These are phyloP conservation scores for Druon quercuslanigerum DNA, from an alignment of 1,140 invertebrate species.

Conservation along the genomic window DNA sequence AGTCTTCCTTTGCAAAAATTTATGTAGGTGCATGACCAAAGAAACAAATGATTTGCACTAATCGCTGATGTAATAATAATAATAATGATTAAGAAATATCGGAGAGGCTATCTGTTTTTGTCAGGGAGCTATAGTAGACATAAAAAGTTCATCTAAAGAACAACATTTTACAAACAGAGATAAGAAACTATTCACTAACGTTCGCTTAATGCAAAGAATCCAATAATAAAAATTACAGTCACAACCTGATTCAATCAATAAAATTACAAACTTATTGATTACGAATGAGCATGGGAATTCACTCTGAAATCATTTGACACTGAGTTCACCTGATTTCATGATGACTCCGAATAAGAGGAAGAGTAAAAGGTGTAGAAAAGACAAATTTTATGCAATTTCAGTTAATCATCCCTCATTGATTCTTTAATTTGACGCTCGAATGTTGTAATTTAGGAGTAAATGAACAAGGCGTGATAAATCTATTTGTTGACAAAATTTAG, in stretches of 20 bases:
- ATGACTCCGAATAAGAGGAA: too few relatives aligned
- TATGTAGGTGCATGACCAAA: neutral
- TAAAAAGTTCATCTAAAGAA: conserved; percentile 16
- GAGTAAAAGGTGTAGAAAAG: neutral
- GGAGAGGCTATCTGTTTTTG: conserved; percentile 19
- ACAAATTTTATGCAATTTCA: neutral
- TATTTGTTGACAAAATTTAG: too few relatives aligned
- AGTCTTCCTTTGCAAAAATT: neutral
- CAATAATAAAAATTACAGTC: too few relatives aligned
- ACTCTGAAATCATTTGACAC: too few relatives aligned
- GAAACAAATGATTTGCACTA: neutral
- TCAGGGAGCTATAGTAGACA: conserved; percentile 12
- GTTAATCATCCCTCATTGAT: too few relatives aligned
- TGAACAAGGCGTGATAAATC: too few relatives aligned
- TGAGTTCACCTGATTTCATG: too few relatives aligned
- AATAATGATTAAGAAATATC: conserved; percentile 15
- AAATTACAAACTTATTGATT: too few relatives aligned
- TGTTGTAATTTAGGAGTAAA: too few relatives aligned
- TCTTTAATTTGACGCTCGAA: too few relatives aligned
- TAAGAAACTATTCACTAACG: neutral
- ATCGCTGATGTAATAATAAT: conserved; percentile 19
- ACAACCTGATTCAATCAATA: too few relatives aligned
- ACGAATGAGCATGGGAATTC: too few relatives aligned
- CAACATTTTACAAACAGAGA: conserved; percentile 1
- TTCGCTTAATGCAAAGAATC: neutral